A percentile compares a stretch with the other conserved stretches of the same genome.
Evolutionary conservation across 2,797 vertebrate species (phyloP).

Genomic region (Hozukius guyotensis): DNA sequence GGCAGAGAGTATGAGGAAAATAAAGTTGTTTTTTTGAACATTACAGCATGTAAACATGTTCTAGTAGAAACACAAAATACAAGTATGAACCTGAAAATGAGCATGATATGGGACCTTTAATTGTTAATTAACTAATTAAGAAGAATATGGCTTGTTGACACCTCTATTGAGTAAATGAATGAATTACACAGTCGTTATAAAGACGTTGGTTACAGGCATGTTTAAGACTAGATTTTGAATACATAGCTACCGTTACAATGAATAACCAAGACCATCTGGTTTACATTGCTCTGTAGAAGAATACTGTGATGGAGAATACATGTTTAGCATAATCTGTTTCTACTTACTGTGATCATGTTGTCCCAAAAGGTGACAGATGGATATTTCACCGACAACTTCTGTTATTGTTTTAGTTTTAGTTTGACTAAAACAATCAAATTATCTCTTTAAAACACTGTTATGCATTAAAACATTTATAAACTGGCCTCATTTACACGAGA

Average conservation of each 20-base stretch:
- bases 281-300: neutral
- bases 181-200: neutral
- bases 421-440: fast-evolving
- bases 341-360: slow-evolving; percentile 30
- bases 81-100: too few species aligned
- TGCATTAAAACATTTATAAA: neutral
- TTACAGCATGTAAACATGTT: too few species aligned
- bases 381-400: neutral
- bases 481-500: neutral
- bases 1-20: too few species aligned
- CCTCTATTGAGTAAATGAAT: neutral
- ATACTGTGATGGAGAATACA: neutral
- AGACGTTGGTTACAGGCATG: too few species aligned
- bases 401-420: neutral
- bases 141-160: neutral
- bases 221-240: neutral
- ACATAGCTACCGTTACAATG: neutral
- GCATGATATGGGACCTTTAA: too few species aligned
- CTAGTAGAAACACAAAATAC: too few species aligned
- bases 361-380: neutral
- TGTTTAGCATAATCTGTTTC: neutral
- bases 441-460: neutral
- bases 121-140: too few species aligned
- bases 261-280: neutral
- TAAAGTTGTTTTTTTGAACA: too few species aligned